phyloP scores from a whole-genome alignment of 1,140 invertebrate species.

The Nasonia longicornis region DNA sequence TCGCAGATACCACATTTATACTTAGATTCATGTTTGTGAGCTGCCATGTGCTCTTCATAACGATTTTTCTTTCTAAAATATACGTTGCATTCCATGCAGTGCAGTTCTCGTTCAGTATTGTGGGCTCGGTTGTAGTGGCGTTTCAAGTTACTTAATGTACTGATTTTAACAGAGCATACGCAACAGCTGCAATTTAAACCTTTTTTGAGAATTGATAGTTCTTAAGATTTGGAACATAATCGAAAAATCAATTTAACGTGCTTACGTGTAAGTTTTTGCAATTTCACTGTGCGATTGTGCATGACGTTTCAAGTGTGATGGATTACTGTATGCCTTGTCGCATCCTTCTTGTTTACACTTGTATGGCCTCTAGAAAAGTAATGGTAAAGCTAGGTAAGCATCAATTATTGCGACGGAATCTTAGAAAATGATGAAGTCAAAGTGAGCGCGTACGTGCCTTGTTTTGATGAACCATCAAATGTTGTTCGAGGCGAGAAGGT shows the following conservation, averaged over 20 bases:
- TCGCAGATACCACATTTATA: slow-evolving; percentile 36
- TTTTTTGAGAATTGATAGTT: background rate
- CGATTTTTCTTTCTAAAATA: slow-evolving; percentile 44
- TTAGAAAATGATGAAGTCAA: background rate
- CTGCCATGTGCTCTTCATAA: slow-evolving; percentile 37
- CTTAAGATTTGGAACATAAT: background rate
- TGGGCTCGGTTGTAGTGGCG: slow-evolving; percentile 44
- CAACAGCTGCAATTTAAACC: slow-evolving; percentile 41
- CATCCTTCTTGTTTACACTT: slow-evolving; percentile 41
- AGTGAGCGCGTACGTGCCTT: slow-evolving; percentile 22
- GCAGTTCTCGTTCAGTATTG: slow-evolving; percentile 9
- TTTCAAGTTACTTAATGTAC: slow-evolving; percentile 45
- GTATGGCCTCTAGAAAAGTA: slow-evolving; percentile 41
- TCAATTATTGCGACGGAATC: background rate
- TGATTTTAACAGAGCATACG: slow-evolving; percentile 30
- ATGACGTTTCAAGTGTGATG: slow-evolving; percentile 45
- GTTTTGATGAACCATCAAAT: slow-evolving; percentile 34
- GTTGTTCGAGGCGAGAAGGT: slow-evolving; percentile 26
- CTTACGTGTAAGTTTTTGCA: slow-evolving; percentile 35
- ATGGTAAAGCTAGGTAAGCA: background rate
- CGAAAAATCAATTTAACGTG: background rate
- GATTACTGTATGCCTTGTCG: slow-evolving; percentile 42
- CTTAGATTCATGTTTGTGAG: slow-evolving; percentile 23
- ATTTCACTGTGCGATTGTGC: slow-evolving; percentile 22
- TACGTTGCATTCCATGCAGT: slow-evolving; percentile 36